phyloP scores from a whole-genome alignment of 2,797 vertebrate genomes.

The Bufotes viridis region DNA sequence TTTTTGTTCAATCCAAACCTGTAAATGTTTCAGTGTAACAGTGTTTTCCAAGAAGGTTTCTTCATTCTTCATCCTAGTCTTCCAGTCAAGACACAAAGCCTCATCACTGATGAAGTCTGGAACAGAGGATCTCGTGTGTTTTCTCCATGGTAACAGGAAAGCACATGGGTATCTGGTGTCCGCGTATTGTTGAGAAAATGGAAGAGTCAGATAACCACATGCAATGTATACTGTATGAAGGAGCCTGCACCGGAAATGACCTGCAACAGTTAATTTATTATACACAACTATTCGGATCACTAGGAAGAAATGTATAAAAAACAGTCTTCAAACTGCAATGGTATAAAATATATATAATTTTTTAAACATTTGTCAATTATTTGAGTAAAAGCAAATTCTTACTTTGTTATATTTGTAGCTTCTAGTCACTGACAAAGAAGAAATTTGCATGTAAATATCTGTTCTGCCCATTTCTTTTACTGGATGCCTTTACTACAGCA shows the following conservation, averaged over 20 bases:
- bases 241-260: conserved; percentile 47
- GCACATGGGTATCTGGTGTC: conserved; percentile 74
- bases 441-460: no score
- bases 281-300: not conserved
- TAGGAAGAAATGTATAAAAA: not conserved
- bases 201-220: conserved; percentile 77
- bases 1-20: not conserved
- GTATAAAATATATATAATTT: not conserved
- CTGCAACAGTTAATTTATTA: conserved; percentile 1
- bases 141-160: conserved; percentile 71
- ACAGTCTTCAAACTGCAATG: not conserved
- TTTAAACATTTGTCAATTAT: not conserved
- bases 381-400: not conserved
- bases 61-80: not conserved
- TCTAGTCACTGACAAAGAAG: no score
- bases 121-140: conserved; percentile 65
- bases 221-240: conserved; percentile 63
- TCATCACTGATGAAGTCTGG: conserved; percentile 48
- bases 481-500: no score
- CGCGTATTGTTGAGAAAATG: conserved; percentile 66
- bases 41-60: not conserved
- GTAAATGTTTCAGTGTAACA: not conserved
- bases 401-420: not conserved
- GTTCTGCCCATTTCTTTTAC: no score
- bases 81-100: conserved; percentile 17